Conservation (phyloP, 2,888 invertebrate species). For the Syrphus vitripennis region DNA sequence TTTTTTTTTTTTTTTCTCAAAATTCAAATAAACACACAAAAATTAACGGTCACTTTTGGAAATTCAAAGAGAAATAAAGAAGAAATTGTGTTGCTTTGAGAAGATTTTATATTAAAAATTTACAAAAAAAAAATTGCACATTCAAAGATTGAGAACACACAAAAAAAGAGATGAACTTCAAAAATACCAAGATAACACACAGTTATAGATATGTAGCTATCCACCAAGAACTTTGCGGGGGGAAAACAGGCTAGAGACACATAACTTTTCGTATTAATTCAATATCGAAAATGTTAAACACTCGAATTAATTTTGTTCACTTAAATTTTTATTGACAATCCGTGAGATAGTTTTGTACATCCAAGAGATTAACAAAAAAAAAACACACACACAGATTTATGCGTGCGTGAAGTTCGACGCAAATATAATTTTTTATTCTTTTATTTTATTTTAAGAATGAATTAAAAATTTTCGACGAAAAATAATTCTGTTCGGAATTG, state of each 20-base stretch:
- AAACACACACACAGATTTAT: background rate
- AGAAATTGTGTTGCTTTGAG: background rate
- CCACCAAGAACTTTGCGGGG: background rate
- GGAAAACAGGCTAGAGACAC: background rate
- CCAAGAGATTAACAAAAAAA: background rate
- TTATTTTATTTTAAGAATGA: background rate
- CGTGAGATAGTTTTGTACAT: conserved; percentile 40
- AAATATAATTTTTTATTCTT: conserved; percentile 30
- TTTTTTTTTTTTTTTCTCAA: background rate
- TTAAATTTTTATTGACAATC: conserved; percentile 42
- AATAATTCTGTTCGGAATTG: background rate
- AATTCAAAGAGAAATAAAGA: background rate
- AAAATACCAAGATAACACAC: conserved; percentile 24
- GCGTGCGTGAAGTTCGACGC: conserved; percentile 34
- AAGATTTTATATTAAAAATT: background rate
- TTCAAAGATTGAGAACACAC: conserved; percentile 2
- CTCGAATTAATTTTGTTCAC: conserved; percentile 43
- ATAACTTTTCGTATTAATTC: background rate
- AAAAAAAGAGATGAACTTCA: conserved; percentile 19
- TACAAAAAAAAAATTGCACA: conserved; percentile 24
- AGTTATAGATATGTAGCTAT: background rate
- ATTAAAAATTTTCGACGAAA: conserved; percentile 6
- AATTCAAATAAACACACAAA: background rate
- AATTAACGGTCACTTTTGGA: conserved; percentile 22
- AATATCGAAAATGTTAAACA: conserved; percentile 23